Percentiles rank a stretch among this genome's conserved stretches.
phyloP scores from a whole-genome alignment of 2,888 invertebrate species.

The Blastobasis lacticolella region DNA sequence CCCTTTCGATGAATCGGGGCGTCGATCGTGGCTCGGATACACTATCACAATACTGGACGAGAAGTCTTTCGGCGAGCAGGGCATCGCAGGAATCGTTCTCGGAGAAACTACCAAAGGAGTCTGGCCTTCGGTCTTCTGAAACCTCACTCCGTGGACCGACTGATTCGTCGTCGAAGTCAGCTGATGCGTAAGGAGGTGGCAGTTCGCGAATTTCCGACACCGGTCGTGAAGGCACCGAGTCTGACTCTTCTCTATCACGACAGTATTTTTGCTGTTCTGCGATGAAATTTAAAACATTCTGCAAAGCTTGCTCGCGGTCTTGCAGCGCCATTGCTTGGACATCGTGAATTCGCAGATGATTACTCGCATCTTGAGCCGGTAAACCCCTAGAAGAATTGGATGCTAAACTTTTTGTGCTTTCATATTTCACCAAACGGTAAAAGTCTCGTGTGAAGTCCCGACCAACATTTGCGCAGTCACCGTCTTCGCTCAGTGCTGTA shows the following conservation, averaged over 20 bases:
- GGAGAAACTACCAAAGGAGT: slow-evolving; percentile 66
- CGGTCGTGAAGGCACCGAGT: slow-evolving; percentile 70
- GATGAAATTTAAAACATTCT: slow-evolving; percentile 83
- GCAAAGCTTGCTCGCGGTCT: slow-evolving; percentile 80
- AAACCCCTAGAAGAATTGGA: slow-evolving; percentile 81
- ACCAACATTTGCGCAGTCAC: slow-evolving; percentile 79
- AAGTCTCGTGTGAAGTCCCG: slow-evolving; percentile 86
- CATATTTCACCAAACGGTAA: slow-evolving; percentile 86
- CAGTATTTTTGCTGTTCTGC: slow-evolving; percentile 85
- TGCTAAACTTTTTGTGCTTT: slow-evolving; percentile 85
- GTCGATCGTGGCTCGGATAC: slow-evolving; percentile 63
- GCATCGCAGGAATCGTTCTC: slow-evolving; percentile 67
- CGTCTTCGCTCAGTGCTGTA: slow-evolving; percentile 80
- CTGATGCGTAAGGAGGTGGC: slow-evolving; percentile 65
- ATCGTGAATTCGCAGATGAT: slow-evolving; percentile 59
- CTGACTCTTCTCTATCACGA: slow-evolving; percentile 73
- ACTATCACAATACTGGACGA: slow-evolving; percentile 51
- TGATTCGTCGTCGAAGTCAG: slow-evolving; percentile 65
- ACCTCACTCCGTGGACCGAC: slow-evolving; percentile 64
- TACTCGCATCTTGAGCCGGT: slow-evolving; percentile 69
- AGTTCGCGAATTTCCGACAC: slow-evolving; percentile 74
- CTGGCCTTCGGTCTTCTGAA: slow-evolving; percentile 63
- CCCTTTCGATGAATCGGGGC: slow-evolving; percentile 62
- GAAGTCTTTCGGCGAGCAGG: slow-evolving; percentile 42
- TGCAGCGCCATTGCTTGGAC: slow-evolving; percentile 64